Percentiles rank a stretch among this genome's conserved stretches.
These are phyloP conservation scores for Notoglanidium macrostoma DNA, from an alignment of 2,797 vertebrate species.

Conservation along the genomic window DNA sequence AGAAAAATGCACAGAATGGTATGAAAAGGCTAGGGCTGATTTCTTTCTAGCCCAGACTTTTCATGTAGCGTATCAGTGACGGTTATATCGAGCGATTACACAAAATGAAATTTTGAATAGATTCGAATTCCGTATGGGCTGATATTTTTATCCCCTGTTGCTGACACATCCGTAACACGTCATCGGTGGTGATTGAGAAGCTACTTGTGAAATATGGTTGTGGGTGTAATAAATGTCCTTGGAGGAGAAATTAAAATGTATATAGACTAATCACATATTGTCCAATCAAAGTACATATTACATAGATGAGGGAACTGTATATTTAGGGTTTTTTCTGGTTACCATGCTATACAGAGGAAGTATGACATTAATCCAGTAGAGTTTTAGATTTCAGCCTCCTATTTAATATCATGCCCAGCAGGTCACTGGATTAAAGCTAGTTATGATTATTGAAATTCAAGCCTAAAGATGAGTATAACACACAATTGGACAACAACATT, in stretches of 20 bases:
- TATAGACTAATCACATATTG: too few species aligned
- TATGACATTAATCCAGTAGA: neutral
- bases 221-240: neutral
- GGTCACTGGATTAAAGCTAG: neutral
- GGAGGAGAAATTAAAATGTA: neutral
- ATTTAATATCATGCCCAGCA: neutral
- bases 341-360: neutral
- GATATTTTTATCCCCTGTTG: neutral
- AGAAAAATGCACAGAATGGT: neutral
- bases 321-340: neutral
- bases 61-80: neutral
- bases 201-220: neutral
- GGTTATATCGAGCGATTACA: neutral
- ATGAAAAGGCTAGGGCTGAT: neutral
- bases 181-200: neutral
- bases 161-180: neutral
- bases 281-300: neutral
- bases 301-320: neutral
- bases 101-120: neutral
- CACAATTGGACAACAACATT: neutral
- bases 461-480: neutral
- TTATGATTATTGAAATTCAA: neutral
- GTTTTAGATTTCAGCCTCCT: neutral
- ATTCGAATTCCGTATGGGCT: neutral
- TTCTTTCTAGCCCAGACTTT: neutral